Percentiles rank a stretch among this genome's conserved stretches.
These are phyloP conservation scores for Drosophila borborema DNA, from an alignment of 2,888 invertebrate species.

Conservation along the genomic window DNA sequence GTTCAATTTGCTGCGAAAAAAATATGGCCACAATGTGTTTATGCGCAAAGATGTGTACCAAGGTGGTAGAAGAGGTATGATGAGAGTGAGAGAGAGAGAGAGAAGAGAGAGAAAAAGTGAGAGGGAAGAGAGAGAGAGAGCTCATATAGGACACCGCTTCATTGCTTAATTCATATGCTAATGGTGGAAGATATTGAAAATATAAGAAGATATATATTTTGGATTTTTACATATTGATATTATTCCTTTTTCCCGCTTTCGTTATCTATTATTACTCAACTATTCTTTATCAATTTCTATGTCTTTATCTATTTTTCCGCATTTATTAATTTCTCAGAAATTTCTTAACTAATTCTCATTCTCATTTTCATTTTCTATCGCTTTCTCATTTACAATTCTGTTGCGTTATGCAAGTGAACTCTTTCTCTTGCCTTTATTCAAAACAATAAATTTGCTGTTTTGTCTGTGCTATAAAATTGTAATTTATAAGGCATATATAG, in stretches of 20 bases:
- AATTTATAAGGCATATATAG: neutral
- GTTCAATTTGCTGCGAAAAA: slow-evolving; percentile 75
- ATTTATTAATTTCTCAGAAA: too few species aligned
- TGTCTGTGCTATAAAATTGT: slow-evolving; percentile 2
- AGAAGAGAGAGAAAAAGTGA: neutral
- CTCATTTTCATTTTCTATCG: neutral
- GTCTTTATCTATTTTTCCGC: too few species aligned
- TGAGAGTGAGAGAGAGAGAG: neutral
- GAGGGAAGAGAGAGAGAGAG: neutral
- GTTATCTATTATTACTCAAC: too few species aligned
- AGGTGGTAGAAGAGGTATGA: neutral
- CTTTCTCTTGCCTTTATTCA: neutral
- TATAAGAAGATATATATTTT: neutral
- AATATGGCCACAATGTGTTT: slow-evolving; percentile 68
- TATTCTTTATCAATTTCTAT: too few species aligned
- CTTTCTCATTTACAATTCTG: neutral
- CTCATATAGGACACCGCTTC: neutral
- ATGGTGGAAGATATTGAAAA: neutral
- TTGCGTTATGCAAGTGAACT: neutral
- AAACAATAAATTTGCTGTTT: neutral
- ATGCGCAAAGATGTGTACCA: slow-evolving; percentile 70
- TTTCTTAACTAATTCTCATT: too few species aligned
- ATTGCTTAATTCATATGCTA: neutral
- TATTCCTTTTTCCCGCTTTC: too few species aligned
- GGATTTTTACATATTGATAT: too few species aligned